These are phyloP conservation scores for Enteromius unitaeniatus DNA, from an alignment of 2,797 vertebrate species.

Conservation along the genomic window DNA sequence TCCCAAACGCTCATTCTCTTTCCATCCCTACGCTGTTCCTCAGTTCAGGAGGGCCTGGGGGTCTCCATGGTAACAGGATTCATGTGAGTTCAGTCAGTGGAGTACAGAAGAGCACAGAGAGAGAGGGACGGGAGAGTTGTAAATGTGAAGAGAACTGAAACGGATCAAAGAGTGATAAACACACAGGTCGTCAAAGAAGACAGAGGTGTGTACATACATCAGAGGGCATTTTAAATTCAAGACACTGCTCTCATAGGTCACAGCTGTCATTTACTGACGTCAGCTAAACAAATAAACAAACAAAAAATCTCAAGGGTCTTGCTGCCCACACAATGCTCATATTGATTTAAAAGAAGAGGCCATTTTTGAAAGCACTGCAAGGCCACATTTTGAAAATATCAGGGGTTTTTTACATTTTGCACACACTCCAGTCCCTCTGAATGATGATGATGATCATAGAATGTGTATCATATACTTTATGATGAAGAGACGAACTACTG, in stretches of 20 bases:
- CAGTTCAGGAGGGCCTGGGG: conserved; percentile 57
- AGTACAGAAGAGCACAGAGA: conserved; percentile 34
- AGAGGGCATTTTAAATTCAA: conserved; percentile 15
- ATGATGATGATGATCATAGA: not conserved
- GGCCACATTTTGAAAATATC: not conserved
- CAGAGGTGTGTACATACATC: conserved; percentile 23
- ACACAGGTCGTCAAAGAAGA: conserved; percentile 31
- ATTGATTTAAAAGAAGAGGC: conserved; percentile 9
- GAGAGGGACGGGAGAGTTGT: conserved; percentile 27
- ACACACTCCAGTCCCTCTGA: not conserved
- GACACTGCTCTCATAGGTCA: conserved; percentile 30
- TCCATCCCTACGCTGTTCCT: conserved; percentile 32
- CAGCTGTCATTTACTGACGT: conserved; percentile 19
- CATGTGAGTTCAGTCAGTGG: conserved; percentile 60
- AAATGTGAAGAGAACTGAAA: conserved; percentile 36
- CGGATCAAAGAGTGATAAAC: conserved; percentile 16
- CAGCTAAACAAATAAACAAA: not conserved
- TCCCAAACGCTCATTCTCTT: conserved; percentile 6
- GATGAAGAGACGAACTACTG: not conserved
- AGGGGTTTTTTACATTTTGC: not conserved
- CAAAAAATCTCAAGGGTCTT: conserved; percentile 13
- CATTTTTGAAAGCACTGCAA: not conserved
- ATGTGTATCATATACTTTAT: not conserved
- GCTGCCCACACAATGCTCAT: not conserved
- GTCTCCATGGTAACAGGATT: conserved; percentile 81